Evolutionary conservation across 1,140 invertebrate species (phyloP).

Genomic region (Eulimnadia texana): DNA sequence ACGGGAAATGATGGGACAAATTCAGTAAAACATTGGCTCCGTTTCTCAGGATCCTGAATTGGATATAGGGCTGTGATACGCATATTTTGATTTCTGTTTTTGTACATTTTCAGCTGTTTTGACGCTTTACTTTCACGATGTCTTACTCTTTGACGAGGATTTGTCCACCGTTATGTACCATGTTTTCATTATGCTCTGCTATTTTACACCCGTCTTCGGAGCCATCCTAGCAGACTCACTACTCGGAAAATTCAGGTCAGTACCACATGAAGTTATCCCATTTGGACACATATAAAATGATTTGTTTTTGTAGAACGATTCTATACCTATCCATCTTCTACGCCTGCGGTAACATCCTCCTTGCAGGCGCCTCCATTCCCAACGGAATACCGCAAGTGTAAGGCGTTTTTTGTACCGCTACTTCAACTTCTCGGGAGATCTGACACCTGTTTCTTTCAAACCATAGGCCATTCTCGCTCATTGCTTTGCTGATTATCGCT

Average conservation of each 20-base stretch:
- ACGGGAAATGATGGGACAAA: too few relatives aligned
- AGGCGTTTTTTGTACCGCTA: neutral
- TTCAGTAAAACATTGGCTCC: too few relatives aligned
- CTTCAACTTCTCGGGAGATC: neutral
- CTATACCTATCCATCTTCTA: constrained; percentile 82
- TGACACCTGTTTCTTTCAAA: neutral
- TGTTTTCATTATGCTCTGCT: constrained; percentile 63
- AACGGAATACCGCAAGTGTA: constrained; percentile 3
- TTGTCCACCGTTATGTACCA: constrained; percentile 68
- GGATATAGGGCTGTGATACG: too few relatives aligned
- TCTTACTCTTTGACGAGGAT: constrained; percentile 46
- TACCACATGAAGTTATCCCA: too few relatives aligned
- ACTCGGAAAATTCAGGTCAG: constrained; percentile 62
- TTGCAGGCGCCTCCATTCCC: constrained; percentile 48
- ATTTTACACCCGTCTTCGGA: constrained; percentile 72
- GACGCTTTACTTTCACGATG: constrained; percentile 46
- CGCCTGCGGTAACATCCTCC: constrained; percentile 60
- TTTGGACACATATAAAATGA: too few relatives aligned
- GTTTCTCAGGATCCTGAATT: too few relatives aligned
- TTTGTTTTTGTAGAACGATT: constrained; percentile 57
- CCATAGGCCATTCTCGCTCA: constrained; percentile 47
- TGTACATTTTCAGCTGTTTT: too few relatives aligned
- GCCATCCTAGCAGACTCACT: constrained; percentile 75
- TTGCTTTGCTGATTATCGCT: constrained; percentile 71
- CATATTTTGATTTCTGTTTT: too few relatives aligned